phyloP scores from a whole-genome alignment of 2,888 invertebrate species.

The Apamea anceps region DNA sequence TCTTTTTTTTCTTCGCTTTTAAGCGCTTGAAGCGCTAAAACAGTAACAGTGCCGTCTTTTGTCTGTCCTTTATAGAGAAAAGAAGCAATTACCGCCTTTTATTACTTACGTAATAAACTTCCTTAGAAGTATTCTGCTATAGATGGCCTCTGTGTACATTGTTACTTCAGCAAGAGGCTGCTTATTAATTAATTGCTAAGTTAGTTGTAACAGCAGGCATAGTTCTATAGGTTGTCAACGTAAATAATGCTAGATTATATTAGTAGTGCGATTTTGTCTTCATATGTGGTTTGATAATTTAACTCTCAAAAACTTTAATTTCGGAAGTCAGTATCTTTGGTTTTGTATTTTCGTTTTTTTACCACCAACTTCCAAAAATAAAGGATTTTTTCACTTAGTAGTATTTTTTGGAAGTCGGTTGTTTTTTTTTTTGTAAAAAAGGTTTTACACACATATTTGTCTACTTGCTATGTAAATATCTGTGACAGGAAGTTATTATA shows the following conservation, averaged over 20 bases:
- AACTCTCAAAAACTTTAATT: not conserved
- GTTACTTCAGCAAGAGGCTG: conserved; percentile 46
- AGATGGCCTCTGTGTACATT: conserved; percentile 51
- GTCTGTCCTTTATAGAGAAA: conserved; percentile 59
- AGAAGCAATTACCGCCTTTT: conserved; percentile 68
- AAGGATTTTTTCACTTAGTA: no score
- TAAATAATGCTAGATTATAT: not conserved
- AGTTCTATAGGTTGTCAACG: not conserved
- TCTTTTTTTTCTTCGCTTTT: conserved; percentile 67
- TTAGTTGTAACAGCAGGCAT: not conserved
- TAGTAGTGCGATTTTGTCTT: not conserved
- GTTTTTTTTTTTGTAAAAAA: no score
- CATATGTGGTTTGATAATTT: not conserved
- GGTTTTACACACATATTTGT: no score
- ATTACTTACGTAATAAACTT: conserved; percentile 64
- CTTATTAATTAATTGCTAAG: conserved; percentile 53
- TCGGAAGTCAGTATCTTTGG: no score
- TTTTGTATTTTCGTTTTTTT: no score
- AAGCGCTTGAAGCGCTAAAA: conserved; percentile 64
- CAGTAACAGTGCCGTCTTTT: conserved; percentile 68
- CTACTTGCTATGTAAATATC: no score
- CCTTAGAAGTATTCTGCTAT: conserved; percentile 42
- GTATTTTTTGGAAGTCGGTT: no score
- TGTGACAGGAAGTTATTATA: no score
- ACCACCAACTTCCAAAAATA: no score